Evolutionary conservation across 2,113 vertebrate species (phyloP), one percentile per base, ranked within the genome.

Genomic region (Corapipo altera): DNA sequence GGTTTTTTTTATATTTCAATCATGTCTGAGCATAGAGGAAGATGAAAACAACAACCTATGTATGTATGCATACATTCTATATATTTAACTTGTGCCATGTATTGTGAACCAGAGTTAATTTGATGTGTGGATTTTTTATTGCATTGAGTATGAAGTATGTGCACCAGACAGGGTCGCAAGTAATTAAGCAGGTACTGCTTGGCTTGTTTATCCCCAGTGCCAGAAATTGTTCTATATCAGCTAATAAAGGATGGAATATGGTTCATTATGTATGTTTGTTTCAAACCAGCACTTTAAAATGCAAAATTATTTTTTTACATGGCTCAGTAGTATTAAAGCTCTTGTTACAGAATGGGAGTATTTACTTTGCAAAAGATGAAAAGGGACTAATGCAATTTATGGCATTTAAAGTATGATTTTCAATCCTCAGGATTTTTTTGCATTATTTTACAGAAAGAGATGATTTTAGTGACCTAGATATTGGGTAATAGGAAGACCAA

Each of bases 381-480:
- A 81, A 79, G 9, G 7, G 28, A 5, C 14, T 44, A 41, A 58
- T 54, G 23, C 69, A 66, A 71, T 90, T 81, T 81, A n/a, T 22
- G 43, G 7, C 12, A 14, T 59, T 82, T 88, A 59, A 92, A 78
- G 13, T 72, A 54, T 48, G 48, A 43, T 44, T 92, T 77, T 41
- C 5, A 58, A 5, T 74, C 16, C 17, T 69, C 28, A 62, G 13
- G 8, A 43, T 64, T 48, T 72, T 80, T 22, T 17, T 33, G 13
- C 6, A 2, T 49, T 85, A 27, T 80, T 94, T 92, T 79, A 85
- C n/a, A 26, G 44, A 12, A 89, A 58, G 16, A 11, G 8, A 69
- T 55, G 14, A 72, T 93, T 94, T 92, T 92, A 88, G 83, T 94
- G 58, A 79, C 55, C 43, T 91, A 44, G 43, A 89, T 35, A 69